Evolutionary conservation across 2,797 vertebrate species (phyloP).

Genomic region (Argya squamiceps): DNA sequence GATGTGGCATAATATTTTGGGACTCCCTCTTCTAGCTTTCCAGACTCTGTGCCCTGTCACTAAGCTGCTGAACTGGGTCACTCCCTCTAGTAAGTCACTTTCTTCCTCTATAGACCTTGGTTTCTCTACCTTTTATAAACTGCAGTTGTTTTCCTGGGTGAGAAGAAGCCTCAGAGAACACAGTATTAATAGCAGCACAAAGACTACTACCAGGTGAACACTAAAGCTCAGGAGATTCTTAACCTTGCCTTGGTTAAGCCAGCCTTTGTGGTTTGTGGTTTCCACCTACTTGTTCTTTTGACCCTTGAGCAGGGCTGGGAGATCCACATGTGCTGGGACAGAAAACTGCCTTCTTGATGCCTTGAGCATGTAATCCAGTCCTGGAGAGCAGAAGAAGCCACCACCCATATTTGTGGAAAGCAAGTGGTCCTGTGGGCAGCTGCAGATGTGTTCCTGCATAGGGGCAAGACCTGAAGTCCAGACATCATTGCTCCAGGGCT

Average conservation of each 20-base stretch:
- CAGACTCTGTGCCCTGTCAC: not conserved
- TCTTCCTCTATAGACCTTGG: not conserved
- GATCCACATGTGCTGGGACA: not conserved
- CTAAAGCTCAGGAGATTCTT: not conserved
- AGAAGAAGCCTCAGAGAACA: not conserved
- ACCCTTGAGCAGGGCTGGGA: not conserved
- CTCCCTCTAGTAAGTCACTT: not conserved
- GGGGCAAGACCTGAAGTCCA: not conserved
- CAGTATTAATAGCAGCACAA: not conserved
- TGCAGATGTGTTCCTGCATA: not conserved
- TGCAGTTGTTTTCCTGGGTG: not conserved
- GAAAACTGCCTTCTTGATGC: not conserved
- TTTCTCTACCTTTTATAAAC: not conserved
- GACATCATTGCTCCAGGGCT: not conserved
- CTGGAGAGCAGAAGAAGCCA: not conserved
- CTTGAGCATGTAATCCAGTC: not conserved
- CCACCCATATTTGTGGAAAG: not conserved
- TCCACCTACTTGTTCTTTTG: not conserved
- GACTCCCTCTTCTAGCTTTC: not conserved
- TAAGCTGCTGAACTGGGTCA: not conserved
- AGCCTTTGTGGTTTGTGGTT: not conserved
- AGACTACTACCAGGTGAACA: not conserved
- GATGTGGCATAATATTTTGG: not conserved
- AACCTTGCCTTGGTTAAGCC: not conserved
- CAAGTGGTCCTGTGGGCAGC: rapidly evolving